These are phyloP conservation scores for Entelurus aequoreus DNA, from an alignment of 2,113 vertebrate genomes.

Conservation along the genomic window DNA sequence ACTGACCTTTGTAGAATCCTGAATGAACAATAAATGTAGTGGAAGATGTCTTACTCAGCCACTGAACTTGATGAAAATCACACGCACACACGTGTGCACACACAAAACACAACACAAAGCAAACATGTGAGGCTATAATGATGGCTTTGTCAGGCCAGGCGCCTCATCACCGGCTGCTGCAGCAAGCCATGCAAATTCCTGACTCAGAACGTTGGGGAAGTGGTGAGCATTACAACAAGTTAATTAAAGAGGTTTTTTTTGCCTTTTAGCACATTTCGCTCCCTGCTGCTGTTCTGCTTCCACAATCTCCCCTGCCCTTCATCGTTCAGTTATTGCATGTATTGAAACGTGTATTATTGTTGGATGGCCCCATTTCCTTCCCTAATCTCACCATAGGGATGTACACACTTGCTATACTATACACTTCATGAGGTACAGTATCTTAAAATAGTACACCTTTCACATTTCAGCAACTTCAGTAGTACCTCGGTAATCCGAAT, in stretches of 20 bases:
- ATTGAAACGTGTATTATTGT: slow-evolving; percentile 20
- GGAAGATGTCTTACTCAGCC: background rate
- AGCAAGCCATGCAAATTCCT: slow-evolving; percentile 18
- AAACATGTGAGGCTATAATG: slow-evolving; percentile 4
- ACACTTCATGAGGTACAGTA: background rate
- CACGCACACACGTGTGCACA: background rate
- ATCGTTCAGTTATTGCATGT: slow-evolving; percentile 9
- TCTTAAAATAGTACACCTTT: slow-evolving; percentile 12
- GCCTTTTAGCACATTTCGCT: slow-evolving; percentile 24
- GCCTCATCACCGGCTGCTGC: slow-evolving; percentile 6
- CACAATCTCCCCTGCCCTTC: slow-evolving; percentile 6
- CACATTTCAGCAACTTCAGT: slow-evolving; percentile 23
- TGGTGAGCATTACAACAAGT: slow-evolving; percentile 11
- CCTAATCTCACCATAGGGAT: slow-evolving; percentile 8
- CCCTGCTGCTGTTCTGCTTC: slow-evolving; percentile 19
- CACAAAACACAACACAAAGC: background rate
- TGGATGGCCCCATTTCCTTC: slow-evolving; percentile 21
- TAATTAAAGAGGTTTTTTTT: slow-evolving; percentile 17
- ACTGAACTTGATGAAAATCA: slow-evolving; percentile 2
- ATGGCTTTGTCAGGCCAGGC: slow-evolving; percentile 3
- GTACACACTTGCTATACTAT: background rate
- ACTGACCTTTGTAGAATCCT: background rate
- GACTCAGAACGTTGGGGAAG: slow-evolving; percentile 4
- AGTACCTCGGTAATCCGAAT: too few species aligned
- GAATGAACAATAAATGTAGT: background rate